Evolutionary conservation across 2,797 vertebrate species (phyloP).

Genomic region (Melanotaenia nigrans): DNA sequence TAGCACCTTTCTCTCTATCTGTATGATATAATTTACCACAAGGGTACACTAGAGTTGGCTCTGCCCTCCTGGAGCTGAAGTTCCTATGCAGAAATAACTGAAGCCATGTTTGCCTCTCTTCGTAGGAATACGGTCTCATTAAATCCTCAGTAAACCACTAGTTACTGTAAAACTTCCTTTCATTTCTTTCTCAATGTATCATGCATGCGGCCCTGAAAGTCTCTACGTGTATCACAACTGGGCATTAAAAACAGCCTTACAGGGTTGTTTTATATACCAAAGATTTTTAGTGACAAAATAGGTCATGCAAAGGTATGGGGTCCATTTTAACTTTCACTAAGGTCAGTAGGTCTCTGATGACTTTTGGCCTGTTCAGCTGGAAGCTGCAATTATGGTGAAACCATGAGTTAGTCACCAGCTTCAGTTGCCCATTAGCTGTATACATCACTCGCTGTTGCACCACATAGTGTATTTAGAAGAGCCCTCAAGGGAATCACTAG

Average conservation of each 20-base stretch:
- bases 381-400: constrained; percentile 75
- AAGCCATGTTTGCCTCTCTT: constrained; percentile 9
- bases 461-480: constrained; percentile 56
- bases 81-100: constrained; percentile 29
- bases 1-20: constrained; percentile 47
- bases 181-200: constrained; percentile 22
- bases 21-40: constrained; percentile 46
- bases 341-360: constrained; percentile 76
- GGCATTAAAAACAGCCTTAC: constrained; percentile 42
- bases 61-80: not conserved
- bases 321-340: constrained; percentile 59
- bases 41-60: constrained; percentile 6
- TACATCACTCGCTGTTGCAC: constrained; percentile 61
- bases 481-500: constrained; percentile 72
- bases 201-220: constrained; percentile 18
- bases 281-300: constrained; percentile 55
- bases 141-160: constrained; percentile 10
- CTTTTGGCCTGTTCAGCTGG: constrained; percentile 72
- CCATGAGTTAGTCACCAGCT: constrained; percentile 73
- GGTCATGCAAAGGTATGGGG: constrained; percentile 58
- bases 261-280: constrained; percentile 41
- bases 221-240: constrained; percentile 22
- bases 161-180: constrained; percentile 21
- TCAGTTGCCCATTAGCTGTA: constrained; percentile 63
- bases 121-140: constrained; percentile 15